Evolutionary conservation across 2,113 vertebrate species (phyloP).

Genomic region (Cyprinodon brontotheroides): DNA sequence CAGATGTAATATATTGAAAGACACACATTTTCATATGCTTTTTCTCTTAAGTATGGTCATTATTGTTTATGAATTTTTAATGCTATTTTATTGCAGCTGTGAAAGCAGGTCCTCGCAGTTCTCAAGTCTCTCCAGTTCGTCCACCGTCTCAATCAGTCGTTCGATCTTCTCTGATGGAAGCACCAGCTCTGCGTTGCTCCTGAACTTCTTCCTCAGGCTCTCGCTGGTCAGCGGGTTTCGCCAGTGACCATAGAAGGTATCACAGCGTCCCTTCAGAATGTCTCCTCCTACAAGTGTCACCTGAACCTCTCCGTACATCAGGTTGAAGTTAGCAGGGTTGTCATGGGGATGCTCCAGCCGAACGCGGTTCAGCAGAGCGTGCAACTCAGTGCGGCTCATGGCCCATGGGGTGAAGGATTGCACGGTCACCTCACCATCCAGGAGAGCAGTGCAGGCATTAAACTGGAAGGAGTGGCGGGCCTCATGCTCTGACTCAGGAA

Average conservation of each 20-base stretch:
- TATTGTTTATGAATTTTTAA: background rate
- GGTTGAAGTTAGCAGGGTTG: slow-evolving; percentile 86
- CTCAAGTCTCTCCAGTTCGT: slow-evolving; percentile 56
- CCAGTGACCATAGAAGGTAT: slow-evolving; percentile 93
- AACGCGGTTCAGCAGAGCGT: slow-evolving; percentile 81
- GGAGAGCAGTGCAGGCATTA: slow-evolving; percentile 83
- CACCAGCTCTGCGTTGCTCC: slow-evolving; percentile 78
- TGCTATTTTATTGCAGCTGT: slow-evolving; percentile 72
- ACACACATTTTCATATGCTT: no score
- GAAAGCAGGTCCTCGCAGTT: slow-evolving; percentile 74
- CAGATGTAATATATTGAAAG: no score
- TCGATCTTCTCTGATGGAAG: slow-evolving; percentile 77
- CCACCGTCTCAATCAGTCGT: slow-evolving; percentile 76
- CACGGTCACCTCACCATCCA: slow-evolving; percentile 84
- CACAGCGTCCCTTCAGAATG: slow-evolving; percentile 81
- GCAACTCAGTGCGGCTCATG: slow-evolving; percentile 78
- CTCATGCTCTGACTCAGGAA: slow-evolving; percentile 86
- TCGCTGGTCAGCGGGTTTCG: slow-evolving; percentile 86
- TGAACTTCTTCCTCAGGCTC: slow-evolving; percentile 85
- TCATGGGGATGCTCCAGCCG: slow-evolving; percentile 85
- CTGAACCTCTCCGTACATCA: slow-evolving; percentile 86
- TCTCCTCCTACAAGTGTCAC: slow-evolving; percentile 77
- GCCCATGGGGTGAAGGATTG: slow-evolving; percentile 77
- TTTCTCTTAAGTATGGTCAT: background rate
- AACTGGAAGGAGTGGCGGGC: slow-evolving; percentile 92